Evolutionary conservation across 2,797 vertebrate species (phyloP).

Genomic region (Sebastes goodei): DNA sequence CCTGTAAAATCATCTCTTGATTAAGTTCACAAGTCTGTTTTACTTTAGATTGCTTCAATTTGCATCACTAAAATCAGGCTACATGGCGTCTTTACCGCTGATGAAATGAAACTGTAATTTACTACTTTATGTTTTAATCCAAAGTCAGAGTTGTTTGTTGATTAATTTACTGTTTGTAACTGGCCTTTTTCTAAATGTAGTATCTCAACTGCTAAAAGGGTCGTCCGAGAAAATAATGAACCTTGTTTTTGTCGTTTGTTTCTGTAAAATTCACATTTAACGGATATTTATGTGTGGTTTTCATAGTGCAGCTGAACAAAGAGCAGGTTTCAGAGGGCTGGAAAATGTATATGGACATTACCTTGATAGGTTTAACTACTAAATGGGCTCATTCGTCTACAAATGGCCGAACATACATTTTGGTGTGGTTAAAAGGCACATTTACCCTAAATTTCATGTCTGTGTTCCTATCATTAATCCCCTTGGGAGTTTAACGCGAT

Average conservation of each 20-base stretch:
- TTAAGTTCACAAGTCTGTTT: conserved; percentile 11
- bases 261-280: not conserved
- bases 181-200: not conserved
- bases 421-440: conserved; percentile 44
- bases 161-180: conserved; percentile 4
- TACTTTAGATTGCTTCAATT: conserved; percentile 20
- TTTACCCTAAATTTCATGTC: conserved; percentile 49
- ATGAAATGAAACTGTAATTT: conserved; percentile 11
- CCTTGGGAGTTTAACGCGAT: conserved; percentile 34
- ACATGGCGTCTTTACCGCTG: not conserved
- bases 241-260: not conserved
- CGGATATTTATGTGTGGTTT: not conserved
- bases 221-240: not conserved
- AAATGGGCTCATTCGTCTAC: conserved; percentile 21
- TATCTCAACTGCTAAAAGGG: not conserved
- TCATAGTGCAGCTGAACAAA: not conserved
- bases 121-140: not conserved
- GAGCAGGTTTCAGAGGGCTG: not conserved
- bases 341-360: not conserved
- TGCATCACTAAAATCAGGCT: conserved; percentile 23
- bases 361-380: not conserved
- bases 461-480: conserved; percentile 51
- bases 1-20: not conserved
- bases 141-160: conserved; percentile 1
- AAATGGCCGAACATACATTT: conserved; percentile 32